Evolutionary conservation across 2,797 vertebrate genomes (phyloP), one percentile per base, ranked within the genome.

Genomic region (Mormyrus hasselquistii): DNA sequence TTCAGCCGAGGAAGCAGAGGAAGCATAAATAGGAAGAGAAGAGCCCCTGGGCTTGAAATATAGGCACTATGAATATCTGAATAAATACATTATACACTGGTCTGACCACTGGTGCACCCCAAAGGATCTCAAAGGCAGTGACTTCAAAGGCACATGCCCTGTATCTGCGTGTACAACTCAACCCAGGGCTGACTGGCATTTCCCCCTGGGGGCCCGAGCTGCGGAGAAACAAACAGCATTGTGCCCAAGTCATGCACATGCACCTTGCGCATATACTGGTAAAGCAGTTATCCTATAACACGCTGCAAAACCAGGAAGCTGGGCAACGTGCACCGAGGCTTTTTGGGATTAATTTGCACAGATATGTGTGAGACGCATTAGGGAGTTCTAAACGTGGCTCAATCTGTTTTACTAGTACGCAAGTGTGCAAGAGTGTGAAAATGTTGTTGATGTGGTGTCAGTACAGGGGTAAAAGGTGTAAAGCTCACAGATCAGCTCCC

Each of bases 1-100:
- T 49, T 52, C 44, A 49, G 49, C 38, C 4, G 3, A 44, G 14
- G 69, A 5, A 34, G 69, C 82, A 16, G 53, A 52, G 83, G 44
- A 25, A 53, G 83, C 49, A 85, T 50, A 84, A 84, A 52, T 84
- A 49, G n/a, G 10, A 16, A 53, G 49, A 16, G 44, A n/a, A 52
- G 47, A 50, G 47, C 12, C 49, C 83, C 49, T 25, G 83, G 83
- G 83, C 47, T 85, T 52, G 47, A 85, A 50, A 85, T 85, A 52
- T 52, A 85, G 10, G 83, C 47, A 85, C 29, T 85, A 29, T 85
- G 83, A 85, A 85, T 85, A 29, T 85, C 50, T 85, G 83, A 85
- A 85, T 50, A 85, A 85, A 85, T 50, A 50, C 25, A 85, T 85
- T 19, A 50, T 85, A 10, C 44, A 53, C 16, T 50, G 50, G 83